Evolutionary conservation across 2,888 invertebrate genomes (phyloP), one percentile per base, ranked within the genome.

Genomic region (Perithous albicinctus): DNA sequence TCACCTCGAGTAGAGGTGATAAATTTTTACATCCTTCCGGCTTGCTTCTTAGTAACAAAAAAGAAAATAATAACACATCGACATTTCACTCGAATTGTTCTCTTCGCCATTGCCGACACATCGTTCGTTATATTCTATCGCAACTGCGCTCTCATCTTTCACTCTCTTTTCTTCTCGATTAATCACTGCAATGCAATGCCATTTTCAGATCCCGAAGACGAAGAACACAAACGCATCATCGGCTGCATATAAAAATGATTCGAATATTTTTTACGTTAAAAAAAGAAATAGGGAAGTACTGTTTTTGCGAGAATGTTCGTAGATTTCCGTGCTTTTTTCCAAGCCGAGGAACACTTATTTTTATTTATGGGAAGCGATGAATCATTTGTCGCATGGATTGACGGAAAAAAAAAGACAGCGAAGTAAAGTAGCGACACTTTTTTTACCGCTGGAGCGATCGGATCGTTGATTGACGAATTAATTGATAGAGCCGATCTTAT

Each of bases 211-310:
- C 67, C 86, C 75, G 90, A 89, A 72, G 86, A 86, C 56, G 88
- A 80, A 72, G 89, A 88, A 74, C 89, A 91, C 75, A 90, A 85
- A 66, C 89, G 85, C 85, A 76, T 91, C 59, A 92, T 92, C 81
- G 90, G 92, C 85, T 91, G 92, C 87, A 90, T 92, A 86, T 92
- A 83, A 89, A 80, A 32, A 23, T 29, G 10, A 46, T 15, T 67
- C 43, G 20, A 29, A 12, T n/a, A 20, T 46, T 10, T 43, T 20
- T 7, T 46, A 10, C 26, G 35, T 8, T 46, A 15, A 2, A 10
- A 66, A 70, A 8, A 10, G 32, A 66, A 38, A 66, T n/a, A n/a
- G n/a, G 38, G 43, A 8, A 18, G 23, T 38, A 0, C 0, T 2
- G 2, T 32, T 29, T 32, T 18, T 35, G 56, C 32, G n/a, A 12